Conservation (phyloP, 2,797 vertebrate genomes). For the Brachyrhaphis roseni region DNA sequence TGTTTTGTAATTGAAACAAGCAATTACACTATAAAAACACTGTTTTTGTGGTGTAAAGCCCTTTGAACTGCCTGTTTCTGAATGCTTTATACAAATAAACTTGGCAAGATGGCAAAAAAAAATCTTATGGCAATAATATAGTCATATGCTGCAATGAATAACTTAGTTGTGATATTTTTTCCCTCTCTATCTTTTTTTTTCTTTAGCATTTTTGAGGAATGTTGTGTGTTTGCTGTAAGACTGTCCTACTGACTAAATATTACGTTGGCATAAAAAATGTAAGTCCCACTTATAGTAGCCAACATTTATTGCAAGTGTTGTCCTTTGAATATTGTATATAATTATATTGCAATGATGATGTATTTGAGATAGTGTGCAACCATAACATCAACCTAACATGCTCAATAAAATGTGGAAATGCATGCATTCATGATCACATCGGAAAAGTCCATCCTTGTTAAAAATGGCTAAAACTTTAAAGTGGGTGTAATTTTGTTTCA, state of each 20-base stretch:
- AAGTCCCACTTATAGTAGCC: neutral
- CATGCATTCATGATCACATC: neutral
- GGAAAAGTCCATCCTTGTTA: neutral
- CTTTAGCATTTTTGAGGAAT: neutral
- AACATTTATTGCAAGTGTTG: neutral
- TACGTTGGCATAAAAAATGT: neutral
- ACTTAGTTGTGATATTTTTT: neutral
- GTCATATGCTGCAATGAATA: neutral
- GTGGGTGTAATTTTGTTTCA: neutral
- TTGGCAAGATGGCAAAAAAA: no score
- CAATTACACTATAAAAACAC: no score
- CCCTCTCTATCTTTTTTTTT: neutral
- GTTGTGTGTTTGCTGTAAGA: neutral
- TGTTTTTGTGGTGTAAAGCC: no score
- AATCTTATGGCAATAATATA: neutral
- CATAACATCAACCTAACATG: neutral
- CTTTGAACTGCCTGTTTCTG: no score
- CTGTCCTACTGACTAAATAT: neutral
- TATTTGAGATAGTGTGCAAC: neutral
- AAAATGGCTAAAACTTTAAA: neutral
- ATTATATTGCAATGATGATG: neutral
- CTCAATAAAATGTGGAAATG: neutral
- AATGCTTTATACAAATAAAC: no score
- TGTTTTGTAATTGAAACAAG: no score
- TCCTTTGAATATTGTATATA: neutral